These are phyloP conservation scores for Distichodus sexfasciatus DNA, from an alignment of 2,797 vertebrate species.

Conservation along the genomic window DNA sequence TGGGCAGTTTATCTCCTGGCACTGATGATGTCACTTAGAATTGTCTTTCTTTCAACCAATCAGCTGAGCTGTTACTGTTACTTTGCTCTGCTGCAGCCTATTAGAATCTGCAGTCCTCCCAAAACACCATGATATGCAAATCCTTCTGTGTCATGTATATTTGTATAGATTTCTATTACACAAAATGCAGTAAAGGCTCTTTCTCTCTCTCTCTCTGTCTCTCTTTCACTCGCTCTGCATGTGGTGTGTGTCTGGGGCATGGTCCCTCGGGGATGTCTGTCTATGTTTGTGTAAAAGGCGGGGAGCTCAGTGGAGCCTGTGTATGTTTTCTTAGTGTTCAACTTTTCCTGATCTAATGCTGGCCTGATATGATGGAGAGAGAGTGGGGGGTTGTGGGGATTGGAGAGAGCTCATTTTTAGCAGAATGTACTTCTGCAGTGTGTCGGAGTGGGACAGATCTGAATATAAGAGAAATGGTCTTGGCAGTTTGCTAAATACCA, in stretches of 20 bases:
- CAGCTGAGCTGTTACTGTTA: too few species aligned
- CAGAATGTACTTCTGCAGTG: constrained; percentile 4
- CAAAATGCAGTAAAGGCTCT: too few species aligned
- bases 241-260: constrained; percentile 57
- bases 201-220: neutral
- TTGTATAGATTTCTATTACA: too few species aligned
- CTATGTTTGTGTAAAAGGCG: constrained; percentile 68
- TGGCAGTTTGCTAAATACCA: constrained; percentile 12
- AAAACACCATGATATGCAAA: too few species aligned
- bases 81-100: too few species aligned
- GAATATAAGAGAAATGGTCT: neutral
- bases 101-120: too few species aligned
- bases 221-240: constrained; percentile 11
- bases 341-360: constrained; percentile 70
- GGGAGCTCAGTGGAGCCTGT: constrained; percentile 62
- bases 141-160: too few species aligned
- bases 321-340: constrained; percentile 66
- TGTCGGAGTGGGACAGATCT: constrained; percentile 10
- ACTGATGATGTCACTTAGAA: neutral
- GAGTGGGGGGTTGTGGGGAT: constrained; percentile 8
- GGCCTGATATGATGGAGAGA: constrained; percentile 58
- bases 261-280: constrained; percentile 45
- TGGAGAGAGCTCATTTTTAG: neutral
- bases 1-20: neutral
- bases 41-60: neutral